Evolutionary conservation across 2,888 invertebrate species (phyloP), one percentile per base, ranked within the genome.

Genomic region (Noctua fimbriata): DNA sequence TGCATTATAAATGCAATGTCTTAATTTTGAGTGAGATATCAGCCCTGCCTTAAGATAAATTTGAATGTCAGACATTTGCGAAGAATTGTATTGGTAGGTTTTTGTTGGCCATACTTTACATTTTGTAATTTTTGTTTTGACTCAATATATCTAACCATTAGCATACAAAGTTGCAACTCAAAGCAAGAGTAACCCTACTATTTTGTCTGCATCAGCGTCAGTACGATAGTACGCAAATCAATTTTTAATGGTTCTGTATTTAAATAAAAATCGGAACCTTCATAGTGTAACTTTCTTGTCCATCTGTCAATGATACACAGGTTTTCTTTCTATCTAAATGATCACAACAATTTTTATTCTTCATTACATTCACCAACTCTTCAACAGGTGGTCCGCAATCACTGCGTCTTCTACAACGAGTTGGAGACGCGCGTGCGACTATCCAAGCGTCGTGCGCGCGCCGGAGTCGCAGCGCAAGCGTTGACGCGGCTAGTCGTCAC

Each of bases 341-440:
- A 32, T 63, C 2, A 32, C 32, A 63, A 32, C 21, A 63, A 63
- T 63, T 63, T 63, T 1, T 9, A 52, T 65, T 32, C 6, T 21
- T 24, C 18, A 21, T n/a, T 44, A 16, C 0, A n/a, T n/a, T n/a
- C n/a, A n/a, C n/a, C n/a, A n/a, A n/a, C 21, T 65, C 2, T 66
- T 67, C 4, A 75, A 71, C 89, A 97, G 97, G 96, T 99, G 80
- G 98, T 99, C 87, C 98, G 99, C 80, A 98, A 98, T 87, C 98
- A 99, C 93, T 98, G 98, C 65, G 98, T 99, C 10, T 99, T 98
- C 95, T 99, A 99, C 95, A 99, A 99, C 95, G 99, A 99, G 95
- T 92, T 99, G 88, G 99, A 99, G 95, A 99, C 99, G 0, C 98
- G 99, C 77, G 99, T 99, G 80, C 98, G 99, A 9, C 97, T 99